Evolutionary conservation across 2,797 vertebrate genomes (phyloP), one percentile per base, ranked within the genome.

Genomic region (Paguma larvata): DNA sequence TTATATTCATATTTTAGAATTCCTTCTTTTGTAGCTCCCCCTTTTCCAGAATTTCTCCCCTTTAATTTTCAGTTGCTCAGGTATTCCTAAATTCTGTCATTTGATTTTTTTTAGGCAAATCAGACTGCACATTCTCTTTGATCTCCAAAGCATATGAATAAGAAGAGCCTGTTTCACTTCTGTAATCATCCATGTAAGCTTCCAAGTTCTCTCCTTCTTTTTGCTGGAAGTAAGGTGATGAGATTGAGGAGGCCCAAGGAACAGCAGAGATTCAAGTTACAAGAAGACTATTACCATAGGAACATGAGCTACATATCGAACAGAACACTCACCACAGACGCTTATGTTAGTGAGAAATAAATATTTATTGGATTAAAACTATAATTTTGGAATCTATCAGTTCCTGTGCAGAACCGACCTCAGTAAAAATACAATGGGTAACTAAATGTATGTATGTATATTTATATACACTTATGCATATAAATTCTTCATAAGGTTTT

Each of bases 301-400:
- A 85, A 30, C 0, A 32, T 84, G 38, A 68, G 38, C 12, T 56
- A 30, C 30, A 16, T 67, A 4, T 23, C 41, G 62, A 79, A n/a
- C n/a, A 67, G 65, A 82, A 51, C 23, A 11, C 34, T 80, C 23
- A 72, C 14, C 67, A 68, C 73, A 13, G 4, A 56, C 59, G 85
- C 6, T 72, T 84, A 70, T 56, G 48, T 91, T 89, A 82, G 77
- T 84, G 12, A 82, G 38, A 96, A 68, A 82, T 93, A 79, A 85
- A 56, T 82, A 88, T 21, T 67, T 73, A 34, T n/a, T 78, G 53
- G 1, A 48, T 38, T 93, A 38, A 77, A 82, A 86, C 4, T 92
- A 44, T 91, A 73, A 56, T 56, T 48, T 95, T 85, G 5, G 15
- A 68, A 48, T 70, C 21, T 48, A 63, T 56, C 32, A n/a, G 5